A percentile compares a stretch with the other conserved stretches of the same genome.
phyloP scores from a whole-genome alignment of 2,113 vertebrate genomes.

The Phoenicopterus ruber region DNA sequence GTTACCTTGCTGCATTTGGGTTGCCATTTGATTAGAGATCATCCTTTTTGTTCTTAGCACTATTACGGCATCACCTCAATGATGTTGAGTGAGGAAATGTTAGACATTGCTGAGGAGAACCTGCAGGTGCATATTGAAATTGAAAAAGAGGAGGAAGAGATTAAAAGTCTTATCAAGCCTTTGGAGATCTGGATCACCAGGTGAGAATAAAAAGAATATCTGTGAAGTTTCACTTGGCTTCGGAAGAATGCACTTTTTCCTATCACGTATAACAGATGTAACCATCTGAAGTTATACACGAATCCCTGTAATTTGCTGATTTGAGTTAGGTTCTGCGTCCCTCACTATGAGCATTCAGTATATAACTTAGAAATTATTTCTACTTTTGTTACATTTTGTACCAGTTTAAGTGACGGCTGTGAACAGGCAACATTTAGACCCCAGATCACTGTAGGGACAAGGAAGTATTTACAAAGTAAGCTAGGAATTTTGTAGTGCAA shows the following conservation, averaged over 20 bases:
- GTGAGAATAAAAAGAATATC: conserved; percentile 62
- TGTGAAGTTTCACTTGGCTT: background rate
- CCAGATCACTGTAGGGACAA: background rate
- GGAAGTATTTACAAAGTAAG: background rate
- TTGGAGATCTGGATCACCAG: conserved; percentile 88
- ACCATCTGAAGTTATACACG: background rate
- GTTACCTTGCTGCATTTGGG: background rate
- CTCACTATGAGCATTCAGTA: background rate
- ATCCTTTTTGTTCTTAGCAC: conserved; percentile 66
- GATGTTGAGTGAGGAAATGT: conserved; percentile 78
- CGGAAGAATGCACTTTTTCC: background rate
- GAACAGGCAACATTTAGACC: background rate
- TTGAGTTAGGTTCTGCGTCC: background rate
- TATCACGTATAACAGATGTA: background rate
- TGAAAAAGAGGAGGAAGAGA: conserved; percentile 71
- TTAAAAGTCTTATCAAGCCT: conserved; percentile 61
- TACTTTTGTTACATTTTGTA: background rate
- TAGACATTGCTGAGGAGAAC: conserved; percentile 83
- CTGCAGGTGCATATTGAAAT: conserved; percentile 57
- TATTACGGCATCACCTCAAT: conserved; percentile 83
- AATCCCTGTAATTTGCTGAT: background rate
- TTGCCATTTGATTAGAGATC: background rate
- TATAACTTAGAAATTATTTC: background rate
- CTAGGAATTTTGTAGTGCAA: background rate
- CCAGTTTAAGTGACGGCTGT: background rate